A percentile compares a stretch with the other conserved stretches of the same genome.
These are phyloP conservation scores for Willowsia nigromaculata DNA, from an alignment of 2,888 invertebrate genomes.

Conservation along the genomic window DNA sequence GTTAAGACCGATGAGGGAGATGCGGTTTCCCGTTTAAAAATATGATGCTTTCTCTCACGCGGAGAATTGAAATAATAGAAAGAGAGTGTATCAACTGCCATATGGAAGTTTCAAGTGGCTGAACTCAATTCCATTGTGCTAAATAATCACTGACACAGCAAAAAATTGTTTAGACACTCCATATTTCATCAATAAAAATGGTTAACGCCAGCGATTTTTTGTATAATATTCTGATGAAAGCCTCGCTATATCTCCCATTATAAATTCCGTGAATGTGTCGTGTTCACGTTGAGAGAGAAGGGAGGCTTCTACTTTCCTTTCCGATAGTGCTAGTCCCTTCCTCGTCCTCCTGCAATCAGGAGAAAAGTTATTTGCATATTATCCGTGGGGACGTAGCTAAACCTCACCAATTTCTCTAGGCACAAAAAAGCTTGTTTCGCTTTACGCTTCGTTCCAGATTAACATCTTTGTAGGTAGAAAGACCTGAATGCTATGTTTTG, in stretches of 20 bases:
- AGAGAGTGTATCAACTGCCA: not conserved
- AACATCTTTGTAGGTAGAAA: not conserved
- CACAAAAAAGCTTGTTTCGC: constrained; percentile 28
- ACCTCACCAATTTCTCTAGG: not conserved
- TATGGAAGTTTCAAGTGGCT: constrained; percentile 41
- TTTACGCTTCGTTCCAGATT: constrained; percentile 12
- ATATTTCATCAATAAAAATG: constrained; percentile 47
- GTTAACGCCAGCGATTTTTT: constrained; percentile 9
- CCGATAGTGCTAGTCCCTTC: not conserved
- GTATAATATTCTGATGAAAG: not conserved
- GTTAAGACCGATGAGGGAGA: not conserved
- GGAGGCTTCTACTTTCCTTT: not conserved
- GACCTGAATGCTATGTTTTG: not conserved
- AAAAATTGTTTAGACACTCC: constrained; percentile 21
- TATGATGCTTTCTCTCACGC: not conserved
- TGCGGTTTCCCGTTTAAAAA: not conserved
- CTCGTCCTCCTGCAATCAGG: not conserved
- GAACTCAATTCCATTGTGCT: not conserved
- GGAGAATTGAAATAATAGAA: not conserved
- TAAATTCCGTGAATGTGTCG: not conserved
- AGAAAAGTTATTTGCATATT: constrained; percentile 21
- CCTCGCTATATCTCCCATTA: not conserved
- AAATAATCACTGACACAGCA: constrained; percentile 39
- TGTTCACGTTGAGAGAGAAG: not conserved
- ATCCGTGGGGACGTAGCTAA: constrained; percentile 11